Evolutionary conservation across 2,888 invertebrate species (phyloP), one percentile per base, ranked within the genome.

Genomic region (Iselma pallidipennis): DNA sequence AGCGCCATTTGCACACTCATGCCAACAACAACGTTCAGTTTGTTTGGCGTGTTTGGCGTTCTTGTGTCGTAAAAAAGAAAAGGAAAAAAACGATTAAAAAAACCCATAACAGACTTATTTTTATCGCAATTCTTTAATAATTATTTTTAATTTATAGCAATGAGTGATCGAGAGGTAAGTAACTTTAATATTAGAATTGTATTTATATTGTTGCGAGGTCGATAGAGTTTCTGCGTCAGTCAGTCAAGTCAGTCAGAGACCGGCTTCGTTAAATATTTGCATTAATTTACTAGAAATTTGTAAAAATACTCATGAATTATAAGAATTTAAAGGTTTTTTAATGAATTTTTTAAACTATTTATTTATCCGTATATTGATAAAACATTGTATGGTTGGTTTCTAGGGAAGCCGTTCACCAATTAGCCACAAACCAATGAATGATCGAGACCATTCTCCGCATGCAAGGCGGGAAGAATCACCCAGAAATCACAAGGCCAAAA

Each of bases 391-490:
- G 67, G 68, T 37, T 55, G 57, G 61, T 66, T 72, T 68, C 65
- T 66, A 80, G 80, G 76, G 72, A 57, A 80, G 79, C 68, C 74
- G 75, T 59, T 78, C 80, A 37, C 77, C 77, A 45, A 71, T 70
- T 48, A 72, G 66, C 31, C 77, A 76, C 66, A 78, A 78, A 71
- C 63, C 63, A 49, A 77, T 78, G 74, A 78, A 76, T 59, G 75
- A 74, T 59, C 71, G 74, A 12, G 79, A 80, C 57, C 78, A 77
- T 69, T 80, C 81, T 52, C 80, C 80, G 45, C 79, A 79, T 68
- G 77, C 73, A 56, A 74, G 80, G 66, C 78, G 79, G 57, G 80
- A 81, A 64, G 80, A 81, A 53, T 81, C 81, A 5, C 81, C 81
- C 4, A 73, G 81, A 63, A 79, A 79, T 66, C 79, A 80, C 69